phyloP scores from a whole-genome alignment of 2,797 vertebrate species.

The Emydoidea blandingii region DNA sequence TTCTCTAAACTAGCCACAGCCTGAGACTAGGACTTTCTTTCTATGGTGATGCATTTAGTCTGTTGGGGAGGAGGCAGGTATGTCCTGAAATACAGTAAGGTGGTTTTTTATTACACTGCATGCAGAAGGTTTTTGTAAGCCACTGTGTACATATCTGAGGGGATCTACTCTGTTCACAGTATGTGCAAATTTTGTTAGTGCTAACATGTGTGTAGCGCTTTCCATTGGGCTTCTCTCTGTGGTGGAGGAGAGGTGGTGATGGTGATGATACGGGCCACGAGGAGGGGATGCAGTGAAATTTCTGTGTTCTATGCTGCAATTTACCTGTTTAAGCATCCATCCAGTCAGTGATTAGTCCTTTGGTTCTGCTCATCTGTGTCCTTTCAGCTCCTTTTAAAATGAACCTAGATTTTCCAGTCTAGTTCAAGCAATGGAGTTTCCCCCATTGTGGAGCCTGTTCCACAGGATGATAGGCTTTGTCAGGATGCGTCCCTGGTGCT shows the following conservation, averaged over 20 bases:
- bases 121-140: neutral
- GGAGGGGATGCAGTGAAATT: neutral
- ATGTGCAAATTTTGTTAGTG: neutral
- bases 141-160: neutral
- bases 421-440: neutral
- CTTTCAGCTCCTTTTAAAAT: neutral
- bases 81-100: neutral
- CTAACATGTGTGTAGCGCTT: neutral
- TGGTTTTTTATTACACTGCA: rapidly evolving
- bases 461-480: neutral
- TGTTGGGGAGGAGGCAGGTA: rapidly evolving
- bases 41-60: rapidly evolving
- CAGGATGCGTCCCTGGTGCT: neutral
- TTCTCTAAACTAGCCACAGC: rapidly evolving
- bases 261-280: neutral
- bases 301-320: neutral
- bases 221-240: neutral
- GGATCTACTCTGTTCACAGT: neutral
- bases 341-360: rapidly evolving
- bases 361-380: neutral
- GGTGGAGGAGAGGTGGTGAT: neutral
- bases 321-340: neutral
- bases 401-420: neutral
- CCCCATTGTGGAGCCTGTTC: neutral
- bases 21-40: neutral